Evolutionary conservation across 1,140 invertebrate species (phyloP), one percentile per base, ranked within the genome.

Genomic region (Drosophila yakuba): DNA sequence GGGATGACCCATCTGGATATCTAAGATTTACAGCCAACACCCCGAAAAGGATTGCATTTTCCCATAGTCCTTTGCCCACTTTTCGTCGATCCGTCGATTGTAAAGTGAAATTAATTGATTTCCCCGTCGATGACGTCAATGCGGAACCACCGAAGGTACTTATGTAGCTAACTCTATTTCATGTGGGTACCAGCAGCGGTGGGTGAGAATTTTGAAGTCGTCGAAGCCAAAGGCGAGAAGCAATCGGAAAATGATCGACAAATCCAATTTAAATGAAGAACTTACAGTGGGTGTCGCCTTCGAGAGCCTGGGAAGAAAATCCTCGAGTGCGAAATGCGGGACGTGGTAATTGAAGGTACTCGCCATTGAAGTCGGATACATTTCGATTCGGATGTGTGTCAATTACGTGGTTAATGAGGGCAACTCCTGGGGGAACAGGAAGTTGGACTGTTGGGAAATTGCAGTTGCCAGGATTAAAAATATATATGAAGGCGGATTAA

Each of bases 41-140:
- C 55, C 58, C 20, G 39, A 23, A 85, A 79, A 88, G 83, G 83
- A 86, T 88, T 86, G 82, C 43, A 4, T 43, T 82, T 82, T 86
- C 83, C 83, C 83, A 86, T 60, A 20, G 25, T 59, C 12, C 57
- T 68, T 72, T 48, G 69, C 20, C 4, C 44, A 75, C 82, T 81
- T 86, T 8, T 80, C 66, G 69, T 71, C 78, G 66, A 83, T 81
- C 78, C 61, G 57, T 12, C 71, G 78, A 73, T 82, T 86, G 71
- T 76, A 79, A 88, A 86, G 75, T 83, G 80, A 88, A 88, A 83
- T 86, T 83, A 86, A 86, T 86, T 88, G 83, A 86, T 80, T 86
- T 55, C 83, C 55, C 67, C 72, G 62, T 82, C 86, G 81, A 82
- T 83, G 79, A 82, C 80, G 78, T 57, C 51, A 55, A 51, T 41